Evolutionary conservation across 2,113 vertebrate species (phyloP).

Genomic region (Mesembrinibis cayennensis): DNA sequence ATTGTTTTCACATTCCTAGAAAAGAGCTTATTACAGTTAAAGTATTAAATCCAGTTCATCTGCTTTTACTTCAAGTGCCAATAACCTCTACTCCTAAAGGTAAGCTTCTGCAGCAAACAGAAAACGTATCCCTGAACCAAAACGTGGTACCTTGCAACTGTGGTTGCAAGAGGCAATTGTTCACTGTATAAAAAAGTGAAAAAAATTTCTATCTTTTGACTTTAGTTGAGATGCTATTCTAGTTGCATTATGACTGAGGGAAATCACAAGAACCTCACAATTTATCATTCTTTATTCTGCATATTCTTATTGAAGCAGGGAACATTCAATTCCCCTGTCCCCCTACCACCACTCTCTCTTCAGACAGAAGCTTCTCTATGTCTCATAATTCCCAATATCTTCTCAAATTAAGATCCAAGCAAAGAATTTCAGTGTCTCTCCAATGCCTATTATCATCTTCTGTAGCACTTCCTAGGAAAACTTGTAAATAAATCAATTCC

Average conservation of each 20-base stretch:
- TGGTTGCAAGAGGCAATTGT: not conserved
- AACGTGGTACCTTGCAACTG: not conserved
- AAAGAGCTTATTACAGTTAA: conserved; percentile 28
- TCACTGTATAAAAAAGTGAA: not conserved
- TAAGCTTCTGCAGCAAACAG: not conserved
- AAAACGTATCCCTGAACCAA: not conserved
- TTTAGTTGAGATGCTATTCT: not conserved
- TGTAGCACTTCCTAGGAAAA: not conserved
- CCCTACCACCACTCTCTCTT: not conserved
- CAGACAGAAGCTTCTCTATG: not conserved
- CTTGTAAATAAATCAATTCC: not conserved
- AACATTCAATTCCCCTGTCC: not conserved
- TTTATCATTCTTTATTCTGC: not conserved
- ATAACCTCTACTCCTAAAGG: not conserved
- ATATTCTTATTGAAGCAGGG: not conserved
- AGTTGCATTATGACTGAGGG: not conserved
- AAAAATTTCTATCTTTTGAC: not conserved
- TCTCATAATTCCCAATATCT: not conserved
- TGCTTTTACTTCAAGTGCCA: conserved; percentile 10
- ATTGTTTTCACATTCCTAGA: conserved; percentile 46
- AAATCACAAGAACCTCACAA: not conserved
- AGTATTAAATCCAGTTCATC: conserved; percentile 55
- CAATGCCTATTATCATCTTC: not conserved
- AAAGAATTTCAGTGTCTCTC: not conserved
- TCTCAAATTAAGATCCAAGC: not conserved